Conservation (phyloP, 2,113 vertebrate genomes). For the Grallaria varia region DNA sequence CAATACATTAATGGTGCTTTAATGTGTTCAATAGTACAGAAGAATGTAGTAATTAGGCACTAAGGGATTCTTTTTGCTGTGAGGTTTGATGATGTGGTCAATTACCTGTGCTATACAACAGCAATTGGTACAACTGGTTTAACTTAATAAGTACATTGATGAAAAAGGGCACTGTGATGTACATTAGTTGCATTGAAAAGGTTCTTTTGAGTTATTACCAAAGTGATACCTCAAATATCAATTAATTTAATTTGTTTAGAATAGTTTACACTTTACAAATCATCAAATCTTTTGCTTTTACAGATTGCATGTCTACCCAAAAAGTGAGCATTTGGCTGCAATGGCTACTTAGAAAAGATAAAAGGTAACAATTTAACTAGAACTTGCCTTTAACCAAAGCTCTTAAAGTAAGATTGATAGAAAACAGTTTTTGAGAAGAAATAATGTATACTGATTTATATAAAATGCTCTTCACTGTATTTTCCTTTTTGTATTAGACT, state of each 20-base stretch:
- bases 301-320: constrained; percentile 13
- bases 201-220: constrained; percentile 57
- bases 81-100: constrained; percentile 67
- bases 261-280: constrained; percentile 59
- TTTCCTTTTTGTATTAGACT: constrained; percentile 77
- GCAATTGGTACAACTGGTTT: constrained; percentile 67
- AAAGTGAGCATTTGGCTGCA: constrained; percentile 23
- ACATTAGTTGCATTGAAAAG: constrained; percentile 64
- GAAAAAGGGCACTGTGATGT: constrained; percentile 62
- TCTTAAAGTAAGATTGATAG: constrained; percentile 74
- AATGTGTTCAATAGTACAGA: constrained; percentile 48
- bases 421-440: constrained; percentile 74
- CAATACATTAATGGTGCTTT: constrained; percentile 22
- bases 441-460: constrained; percentile 75
- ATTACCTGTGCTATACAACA: constrained; percentile 70
- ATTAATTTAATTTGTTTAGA: constrained; percentile 77
- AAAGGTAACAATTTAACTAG: constrained; percentile 53
- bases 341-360: constrained; percentile 62
- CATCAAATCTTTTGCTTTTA: constrained; percentile 53
- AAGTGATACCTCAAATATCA: constrained; percentile 59
- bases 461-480: constrained; percentile 72
- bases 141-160: constrained; percentile 71
- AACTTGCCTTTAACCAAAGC: constrained; percentile 54
- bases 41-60: constrained; percentile 65
- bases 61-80: constrained; percentile 60